phyloP scores from a whole-genome alignment of 23 tunicate genomes.

The Diplosoma virens region DNA sequence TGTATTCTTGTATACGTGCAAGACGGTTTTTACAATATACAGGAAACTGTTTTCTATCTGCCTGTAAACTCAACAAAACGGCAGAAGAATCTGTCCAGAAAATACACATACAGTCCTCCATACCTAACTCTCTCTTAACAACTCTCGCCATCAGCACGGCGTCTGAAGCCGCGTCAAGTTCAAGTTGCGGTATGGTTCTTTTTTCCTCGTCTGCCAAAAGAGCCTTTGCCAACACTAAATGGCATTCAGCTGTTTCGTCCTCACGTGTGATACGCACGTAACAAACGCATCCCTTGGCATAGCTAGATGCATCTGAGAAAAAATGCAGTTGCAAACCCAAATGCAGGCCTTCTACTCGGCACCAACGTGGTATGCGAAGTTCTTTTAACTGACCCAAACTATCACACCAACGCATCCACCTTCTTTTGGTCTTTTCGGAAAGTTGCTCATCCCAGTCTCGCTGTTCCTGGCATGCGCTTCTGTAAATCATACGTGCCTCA shows the following conservation, averaged over 20 bases:
- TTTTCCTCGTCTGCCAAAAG: neutral
- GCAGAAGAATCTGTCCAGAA: constrained; percentile 29
- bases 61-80: constrained; percentile 8
- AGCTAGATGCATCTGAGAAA: constrained; percentile 21
- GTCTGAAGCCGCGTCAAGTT: too few relatives aligned
- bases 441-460: constrained; percentile 26
- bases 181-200: too few relatives aligned
- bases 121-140: neutral
- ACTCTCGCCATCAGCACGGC: neutral
- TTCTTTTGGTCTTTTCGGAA: neutral
- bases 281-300: constrained; percentile 17
- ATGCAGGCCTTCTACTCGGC: neutral
- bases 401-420: neutral
- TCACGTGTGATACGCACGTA: neutral
- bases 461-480: neutral
- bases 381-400: neutral
- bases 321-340: neutral
- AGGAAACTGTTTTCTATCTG: constrained; percentile 1
- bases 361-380: neutral
- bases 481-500: neutral
- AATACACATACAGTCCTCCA: neutral
- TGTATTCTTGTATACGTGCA: neutral
- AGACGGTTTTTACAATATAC: constrained; percentile 16
- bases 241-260: neutral
- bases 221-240: constrained; percentile 23